These are phyloP conservation scores for Mastigias papua DNA, from an alignment of 30 jellyfish, hydroid and myxozoan species.

Conservation along the genomic window DNA sequence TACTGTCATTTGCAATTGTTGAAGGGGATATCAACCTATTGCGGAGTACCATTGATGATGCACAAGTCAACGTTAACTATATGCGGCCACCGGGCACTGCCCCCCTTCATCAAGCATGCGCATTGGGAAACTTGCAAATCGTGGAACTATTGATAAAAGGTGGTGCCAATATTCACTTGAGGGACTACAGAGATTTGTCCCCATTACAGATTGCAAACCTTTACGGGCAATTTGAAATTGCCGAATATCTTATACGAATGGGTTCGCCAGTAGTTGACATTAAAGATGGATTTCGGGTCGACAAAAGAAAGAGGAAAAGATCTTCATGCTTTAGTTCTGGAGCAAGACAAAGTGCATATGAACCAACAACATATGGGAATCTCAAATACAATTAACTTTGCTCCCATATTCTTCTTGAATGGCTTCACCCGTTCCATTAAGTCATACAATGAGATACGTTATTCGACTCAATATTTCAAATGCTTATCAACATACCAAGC, in stretches of 20 bases:
- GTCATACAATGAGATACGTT: too few relatives aligned
- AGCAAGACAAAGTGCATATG: not conserved
- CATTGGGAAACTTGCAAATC: conserved; percentile 44
- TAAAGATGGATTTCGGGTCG: conserved; percentile 71
- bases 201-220: conserved; percentile 64
- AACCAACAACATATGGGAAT: conserved; percentile 6
- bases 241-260: conserved; percentile 60
- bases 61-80: conserved; percentile 46
- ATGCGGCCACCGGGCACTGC: conserved; percentile 75
- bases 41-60: conserved; percentile 16
- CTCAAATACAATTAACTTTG: too few relatives aligned
- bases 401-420: too few relatives aligned
- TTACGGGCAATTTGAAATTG: conserved; percentile 68
- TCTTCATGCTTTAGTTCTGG: conserved; percentile 27
- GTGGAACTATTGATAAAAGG: conserved; percentile 48
- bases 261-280: conserved; percentile 73
- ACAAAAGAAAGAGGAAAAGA: conserved; percentile 27
- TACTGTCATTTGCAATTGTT: conserved; percentile 60
- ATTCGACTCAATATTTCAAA: too few relatives aligned
- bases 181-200: conserved; percentile 54
- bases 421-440: too few relatives aligned
- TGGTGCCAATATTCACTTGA: conserved; percentile 53
- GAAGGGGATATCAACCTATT: conserved; percentile 53
- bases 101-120: conserved; percentile 73
- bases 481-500: too few relatives aligned